Evolutionary conservation across 2,113 vertebrate species (phyloP).

Genomic region (Festucalex cinctus): DNA sequence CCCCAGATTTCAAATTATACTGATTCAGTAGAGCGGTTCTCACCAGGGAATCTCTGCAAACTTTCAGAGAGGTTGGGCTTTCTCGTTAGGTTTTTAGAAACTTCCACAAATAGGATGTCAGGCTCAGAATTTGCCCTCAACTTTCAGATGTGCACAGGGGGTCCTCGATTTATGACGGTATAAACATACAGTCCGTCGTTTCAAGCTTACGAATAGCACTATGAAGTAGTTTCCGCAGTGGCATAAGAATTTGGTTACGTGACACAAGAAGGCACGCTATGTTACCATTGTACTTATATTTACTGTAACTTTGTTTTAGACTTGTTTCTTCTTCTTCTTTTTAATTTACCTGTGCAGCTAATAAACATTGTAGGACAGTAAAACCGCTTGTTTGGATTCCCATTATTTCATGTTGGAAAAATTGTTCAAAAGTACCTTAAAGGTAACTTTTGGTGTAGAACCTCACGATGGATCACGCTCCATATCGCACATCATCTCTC

Average conservation of each 20-base stretch:
- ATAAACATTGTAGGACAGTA: no score
- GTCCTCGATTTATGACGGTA: neutral
- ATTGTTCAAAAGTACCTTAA: no score
- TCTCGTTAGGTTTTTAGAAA: neutral
- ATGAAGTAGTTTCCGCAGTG: neutral
- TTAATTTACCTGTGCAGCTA: no score
- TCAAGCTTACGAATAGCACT: neutral
- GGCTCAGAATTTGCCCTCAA: neutral
- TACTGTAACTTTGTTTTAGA: no score
- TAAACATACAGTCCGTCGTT: neutral
- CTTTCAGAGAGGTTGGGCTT: neutral
- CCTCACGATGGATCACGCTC: neutral
- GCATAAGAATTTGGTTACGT: neutral
- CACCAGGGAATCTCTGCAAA: conserved; percentile 2
- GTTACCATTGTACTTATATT: no score
- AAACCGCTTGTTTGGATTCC: no score
- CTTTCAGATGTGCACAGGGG: neutral
- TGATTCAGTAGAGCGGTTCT: conserved; percentile 13
- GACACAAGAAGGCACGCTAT: neutral
- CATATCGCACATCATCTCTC: neutral
- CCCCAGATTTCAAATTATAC: conserved; percentile 21
- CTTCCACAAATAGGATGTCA: neutral
- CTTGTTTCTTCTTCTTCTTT: no score
- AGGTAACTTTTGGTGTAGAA: no score
- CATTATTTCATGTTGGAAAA: no score